Evolutionary conservation across 64 coral and sea anemone genomes (phyloP).

Genomic region (Pachyseris speciosa): DNA sequence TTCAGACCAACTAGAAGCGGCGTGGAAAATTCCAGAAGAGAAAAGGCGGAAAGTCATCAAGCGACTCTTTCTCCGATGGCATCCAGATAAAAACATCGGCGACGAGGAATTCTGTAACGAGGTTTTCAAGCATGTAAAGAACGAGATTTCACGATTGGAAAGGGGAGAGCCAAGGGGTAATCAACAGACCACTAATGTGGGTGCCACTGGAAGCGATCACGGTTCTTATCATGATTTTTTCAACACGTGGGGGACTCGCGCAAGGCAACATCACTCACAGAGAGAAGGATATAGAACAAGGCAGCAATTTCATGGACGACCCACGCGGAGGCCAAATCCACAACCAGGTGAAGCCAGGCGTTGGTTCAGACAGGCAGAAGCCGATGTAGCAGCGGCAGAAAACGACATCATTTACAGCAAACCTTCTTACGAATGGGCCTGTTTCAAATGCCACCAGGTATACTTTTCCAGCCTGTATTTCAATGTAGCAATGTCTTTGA

Average conservation of each 20-base stretch:
- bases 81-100: conserved; percentile 81
- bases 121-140: conserved; percentile 54
- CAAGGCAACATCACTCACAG: conserved; percentile 9
- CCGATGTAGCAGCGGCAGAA: conserved; percentile 47
- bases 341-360: conserved; percentile 69
- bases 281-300: conserved; percentile 16
- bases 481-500: not conserved
- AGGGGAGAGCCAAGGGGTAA: not conserved
- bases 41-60: conserved; percentile 65
- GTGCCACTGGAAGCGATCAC: rapidly evolving
- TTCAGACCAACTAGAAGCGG: conserved; percentile 45
- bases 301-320: not conserved
- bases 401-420: conserved; percentile 27
- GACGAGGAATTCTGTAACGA: conserved; percentile 73
- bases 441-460: conserved; percentile 87
- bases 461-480: no score
- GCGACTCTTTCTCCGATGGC: conserved; percentile 73
- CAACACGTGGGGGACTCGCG: not conserved
- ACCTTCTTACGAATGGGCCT: conserved; percentile 72
- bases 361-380: conserved; percentile 76
- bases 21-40: conserved; percentile 73
- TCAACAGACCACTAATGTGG: not conserved
- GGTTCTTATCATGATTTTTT: not conserved
- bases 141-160: conserved; percentile 65
- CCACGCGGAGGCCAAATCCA: not conserved